These are phyloP conservation scores for Odontomachus brunneus DNA, from an alignment of 1,140 invertebrate genomes.

Conservation along the genomic window DNA sequence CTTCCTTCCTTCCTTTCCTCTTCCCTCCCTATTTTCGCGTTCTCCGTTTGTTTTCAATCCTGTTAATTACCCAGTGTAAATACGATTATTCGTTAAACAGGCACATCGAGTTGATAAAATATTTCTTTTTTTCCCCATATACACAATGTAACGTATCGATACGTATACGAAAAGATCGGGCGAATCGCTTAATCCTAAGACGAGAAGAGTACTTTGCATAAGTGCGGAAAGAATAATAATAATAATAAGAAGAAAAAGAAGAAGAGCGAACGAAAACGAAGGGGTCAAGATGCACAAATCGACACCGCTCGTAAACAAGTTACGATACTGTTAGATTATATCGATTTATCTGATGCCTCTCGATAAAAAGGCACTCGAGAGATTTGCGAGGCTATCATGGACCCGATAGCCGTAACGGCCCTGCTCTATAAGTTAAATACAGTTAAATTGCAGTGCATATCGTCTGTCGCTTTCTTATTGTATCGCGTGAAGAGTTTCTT, in stretches of 20 bases:
- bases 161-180: slow-evolving; percentile 46
- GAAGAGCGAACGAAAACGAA: slow-evolving; percentile 26
- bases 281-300: slow-evolving; percentile 8
- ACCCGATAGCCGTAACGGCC: slow-evolving; percentile 61
- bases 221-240: neutral
- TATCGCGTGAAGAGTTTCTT: slow-evolving; percentile 45
- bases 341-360: slow-evolving; percentile 54
- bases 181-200: slow-evolving; percentile 35
- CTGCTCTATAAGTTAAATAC: slow-evolving; percentile 54
- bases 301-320: slow-evolving; percentile 17
- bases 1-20: slow-evolving; percentile 11
- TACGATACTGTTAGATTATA: slow-evolving; percentile 55
- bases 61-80: slow-evolving; percentile 65
- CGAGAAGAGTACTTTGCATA: slow-evolving; percentile 18
- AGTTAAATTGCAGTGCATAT: slow-evolving; percentile 49
- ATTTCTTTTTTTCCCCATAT: slow-evolving; percentile 53
- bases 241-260: neutral
- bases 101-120: slow-evolving; percentile 84
- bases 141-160: slow-evolving; percentile 33
- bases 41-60: too few relatives aligned
- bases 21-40: slow-evolving; percentile 20
- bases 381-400: slow-evolving; percentile 66
- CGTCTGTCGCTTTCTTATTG: slow-evolving; percentile 51
- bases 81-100: slow-evolving; percentile 83
- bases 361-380: slow-evolving; percentile 68